Evolutionary conservation across 2,888 invertebrate genomes (phyloP), one percentile per base, ranked within the genome.

Genomic region (Brachynemurus nebulosus): DNA sequence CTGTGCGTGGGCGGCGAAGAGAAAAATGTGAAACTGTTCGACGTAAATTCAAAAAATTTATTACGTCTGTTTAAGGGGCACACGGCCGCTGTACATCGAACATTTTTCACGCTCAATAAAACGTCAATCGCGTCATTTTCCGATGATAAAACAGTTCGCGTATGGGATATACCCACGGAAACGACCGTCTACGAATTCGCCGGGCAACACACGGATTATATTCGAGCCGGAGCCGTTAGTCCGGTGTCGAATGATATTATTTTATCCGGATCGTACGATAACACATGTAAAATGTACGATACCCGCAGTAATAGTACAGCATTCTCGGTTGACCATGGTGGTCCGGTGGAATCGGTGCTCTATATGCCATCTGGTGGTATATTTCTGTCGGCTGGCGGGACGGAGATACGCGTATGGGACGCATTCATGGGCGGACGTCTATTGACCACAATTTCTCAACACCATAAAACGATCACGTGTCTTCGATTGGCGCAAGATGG

Each of bases 381-480:
- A 55, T 83, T 96, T 58, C 69, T 93, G 38, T 89, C 91, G 54
- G 92, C 92, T 47, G 95, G 93, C 52, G 91, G 90, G 1, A 88
- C 83, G 25, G 84, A 86, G 61, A 80, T 95, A 5, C 81, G 84
- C 63, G 83, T 97, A 1, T 97, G 95, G 95, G 96, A 97, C 62
- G 78, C 84, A 4, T 72, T 92, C 41, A 78, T 86, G 51, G 90
- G 91, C 20, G 93, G 93, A 8, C 81, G 83, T 59, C 67, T 90
- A 44, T 62, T 97, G 18, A 80, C 88, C 2, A 80, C 78, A 55
- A 75, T 97, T 50, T 84, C 84, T 2, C 85, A 90, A 54, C 97
- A 98, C 65, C 92, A 95, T 63, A 97, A 97, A 70, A 91, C 95
- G 0, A 80, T 97, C 1, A 97, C 93, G 0, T 83, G 86, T 51